Base-by-base conservation (phyloP, 2,888 invertebrate genomes). In the Hyposoter didymator region DNA sequence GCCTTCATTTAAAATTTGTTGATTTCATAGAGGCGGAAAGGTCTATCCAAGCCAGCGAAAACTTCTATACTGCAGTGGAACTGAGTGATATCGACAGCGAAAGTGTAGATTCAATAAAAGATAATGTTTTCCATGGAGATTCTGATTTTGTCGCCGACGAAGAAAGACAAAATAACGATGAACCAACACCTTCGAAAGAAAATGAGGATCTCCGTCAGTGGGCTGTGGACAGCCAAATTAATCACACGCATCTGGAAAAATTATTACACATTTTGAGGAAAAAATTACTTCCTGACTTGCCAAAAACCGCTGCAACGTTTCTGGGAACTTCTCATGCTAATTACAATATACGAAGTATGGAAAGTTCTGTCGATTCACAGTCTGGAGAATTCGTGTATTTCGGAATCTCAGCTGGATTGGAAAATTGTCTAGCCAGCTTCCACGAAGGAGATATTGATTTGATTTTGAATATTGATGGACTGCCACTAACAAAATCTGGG, bases 401-500 rank as follows among this genome's bases (percentile, higher is more conserved):
- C 22, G 73, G 73, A 59, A 73, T 73, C 55, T 39, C 73, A 55
- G 39, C 55, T 59, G 73, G 73, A 19, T 59, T 73, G 55, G 59
- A 73, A 73, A 73, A 73, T 19, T 59, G 59, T 73, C 70, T 70
- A 7, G 70, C 28, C 14, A 10, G 47, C 70, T 70, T 49, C 49
- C 66, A 76, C 45, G 69, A 35, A 35, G 64, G 82, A 17, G 32
- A 59, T 49, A 59, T 88, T n/a, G n/a, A 86, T 67, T 74, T 87
- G 22, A 79, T 85, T 32, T 22, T 88, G 8, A 87, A 87, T 55
- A 78, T 88, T 17, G 87, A 89, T 84, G 87, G 88, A 22, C 52
- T 88, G 8, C 72, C 79, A 22, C 52, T 82, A 62, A 74, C 82
- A 0, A 86, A 85, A 49, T 85, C 82, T 14, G 83, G 87, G 80